Base-by-base conservation (phyloP, 1,140 invertebrate species). In the Drosophila sp. region DNA sequence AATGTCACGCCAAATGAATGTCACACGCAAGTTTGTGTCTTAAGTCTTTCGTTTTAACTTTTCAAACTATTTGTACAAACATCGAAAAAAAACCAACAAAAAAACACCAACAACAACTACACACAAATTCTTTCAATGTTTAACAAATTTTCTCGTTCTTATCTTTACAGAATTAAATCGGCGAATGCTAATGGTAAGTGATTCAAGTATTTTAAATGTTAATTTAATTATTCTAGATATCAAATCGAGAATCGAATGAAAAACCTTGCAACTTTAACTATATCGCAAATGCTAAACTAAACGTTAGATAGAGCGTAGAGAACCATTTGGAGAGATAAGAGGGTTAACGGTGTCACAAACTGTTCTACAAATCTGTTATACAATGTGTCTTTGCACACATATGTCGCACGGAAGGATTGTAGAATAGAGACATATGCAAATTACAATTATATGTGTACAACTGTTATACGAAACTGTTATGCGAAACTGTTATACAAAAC, bases 111-210 rank as follows among this genome's bases (percentile, higher is more conserved):
- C 38, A 40, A 40, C 10, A 40, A 40, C 8, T 11, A 47, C 8
- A 50, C 44, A 50, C 44, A 50, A 50, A 35, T 68, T 66, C 64
- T 65, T 30, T 44, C 41, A 57, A 47, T 40, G 67, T 75, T 67
- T 75, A 79, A 66, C 66, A 60, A 75, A 68, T 79, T 80, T 66
- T 80, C 66, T 44, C 54, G 40, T 70, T 70, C 55, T 79, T 83
- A 71, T 89, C 78, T 71, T 90, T 91, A 35, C 91, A 92, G 91
- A 92, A 91, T 92, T 82, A 92, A 92, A 91, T 92, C 91, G 87
- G 85, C 90, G 67, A 92, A 92, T 87, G 86, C 85, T 66, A 92
- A 92, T 79, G 91, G 91, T 92, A 90, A 91, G 91, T 91, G 62
- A 70, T 77, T 64, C 44, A 69, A 60, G 57, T 50, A 41, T 33